Evolutionary conservation across 2,113 vertebrate species (phyloP), one percentile per base, ranked within the genome.

Genomic region (Lophius piscatorius): DNA sequence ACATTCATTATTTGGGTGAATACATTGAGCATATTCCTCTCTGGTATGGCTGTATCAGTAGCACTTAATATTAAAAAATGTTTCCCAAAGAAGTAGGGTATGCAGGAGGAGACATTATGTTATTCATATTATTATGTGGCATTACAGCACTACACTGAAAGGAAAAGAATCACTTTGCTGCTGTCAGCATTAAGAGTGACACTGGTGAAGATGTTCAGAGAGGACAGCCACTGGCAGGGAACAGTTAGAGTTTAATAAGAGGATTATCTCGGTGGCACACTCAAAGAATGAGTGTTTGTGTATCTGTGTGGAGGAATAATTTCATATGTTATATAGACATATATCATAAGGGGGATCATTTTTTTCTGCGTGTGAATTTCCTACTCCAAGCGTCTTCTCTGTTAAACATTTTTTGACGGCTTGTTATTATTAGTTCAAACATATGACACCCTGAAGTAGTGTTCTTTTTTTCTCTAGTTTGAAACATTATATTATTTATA

Each of bases 31-130:
- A 68, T 74, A 66, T 67, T 45, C 31, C 33, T 63, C 24, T n/a
- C n/a, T n/a, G n/a, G n/a, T n/a, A n/a, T n/a, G n/a, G 48, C 41
- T 66, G 60, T 54, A 38, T 51, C 49, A 23, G 31, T 22, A 17
- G 42, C 23, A 6, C 40, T 64, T 54, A 76, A 66, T 66, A 76
- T 76, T 64, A 69, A 63, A 28, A 66, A 66, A 54, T 65, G 35
- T 51, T 60, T 61, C 41, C 11, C 6, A 38, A 50, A 60, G 22
- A 68, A 67, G 44, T 47, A 20, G 51, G 47, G 45, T 35, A 21
- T 36, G 13, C 18, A 44, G 24, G 38, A 47, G 26, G 21, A 5
- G 26, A 38, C 2, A n/a, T 54, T 56, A 34, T 50, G 36, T 50
- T 44, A 57, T 38, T n/a, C n/a, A n/a, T n/a, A n/a, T n/a, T n/a